Base-by-base conservation (phyloP, 2,113 vertebrate species). In the Danionella cerebrum region DNA sequence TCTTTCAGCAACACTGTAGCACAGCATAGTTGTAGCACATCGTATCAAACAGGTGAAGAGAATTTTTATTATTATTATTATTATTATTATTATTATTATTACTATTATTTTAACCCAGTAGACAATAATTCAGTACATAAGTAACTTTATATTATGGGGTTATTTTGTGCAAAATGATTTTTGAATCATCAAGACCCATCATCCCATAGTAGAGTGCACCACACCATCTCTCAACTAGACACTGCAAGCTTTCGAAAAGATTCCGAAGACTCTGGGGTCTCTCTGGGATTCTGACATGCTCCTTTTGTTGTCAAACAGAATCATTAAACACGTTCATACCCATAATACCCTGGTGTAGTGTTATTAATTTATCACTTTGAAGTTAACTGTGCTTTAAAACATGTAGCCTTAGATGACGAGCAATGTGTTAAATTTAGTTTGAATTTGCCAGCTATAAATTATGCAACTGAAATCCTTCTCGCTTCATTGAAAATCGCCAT, bases 231-330 rank as follows among this genome's bases (percentile, higher is more conserved):
- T 44, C 38, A 60, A 29, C 39, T 60, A 39, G 42, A 60, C 14
- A 18, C 16, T 60, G 44, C 57, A 60, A 25, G 14, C 10, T 19
- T 44, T 29, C 22, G 19, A 18, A 27, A 48, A 64, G 60, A 36
- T 48, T 36, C 21, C 18, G 13, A 48, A 50, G 12, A 53, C 41
- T 25, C 25, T 48, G 19, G 14, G 18, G 67, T 77, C 83, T 82
- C 80, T 36, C 69, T 29, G 81, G 85, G 82, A 87, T 83, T 58
- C 50, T 79, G 79, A 70, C 77, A 71, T 65, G 80, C 84, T 85
- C 79, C 83, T 85, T 87, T 78, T 85, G 83, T 88, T 87, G 84
- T 89, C 87, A 89, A 88, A 89, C 84, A 86, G 87, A 89, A 87
- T 89, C 80, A 87, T 83, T 88, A 89, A 89, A 86, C 82, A 86